These are phyloP conservation scores for Vireo griseus DNA, from an alignment of 2,797 vertebrate genomes.

Conservation along the genomic window DNA sequence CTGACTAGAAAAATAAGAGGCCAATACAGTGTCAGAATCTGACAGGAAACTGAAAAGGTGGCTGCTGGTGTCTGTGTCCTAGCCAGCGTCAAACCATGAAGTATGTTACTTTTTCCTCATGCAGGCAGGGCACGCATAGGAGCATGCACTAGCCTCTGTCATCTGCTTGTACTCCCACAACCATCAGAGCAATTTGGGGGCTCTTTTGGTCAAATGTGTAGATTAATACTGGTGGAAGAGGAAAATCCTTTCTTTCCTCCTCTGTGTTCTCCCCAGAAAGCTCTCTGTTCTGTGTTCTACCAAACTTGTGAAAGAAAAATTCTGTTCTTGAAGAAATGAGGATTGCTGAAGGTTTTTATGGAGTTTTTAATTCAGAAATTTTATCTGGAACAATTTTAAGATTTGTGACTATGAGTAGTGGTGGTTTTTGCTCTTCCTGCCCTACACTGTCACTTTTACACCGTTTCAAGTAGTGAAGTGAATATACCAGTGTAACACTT, in stretches of 20 bases:
- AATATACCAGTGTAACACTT: not conserved
- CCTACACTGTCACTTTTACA: not conserved
- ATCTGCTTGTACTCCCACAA: not conserved
- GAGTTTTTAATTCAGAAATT: not conserved
- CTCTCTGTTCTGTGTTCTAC: not conserved
- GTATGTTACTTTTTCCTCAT: not conserved
- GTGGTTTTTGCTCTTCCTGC: not conserved
- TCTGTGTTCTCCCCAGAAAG: not conserved
- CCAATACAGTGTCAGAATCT: not conserved
- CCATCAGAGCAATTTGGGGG: fast-evolving
- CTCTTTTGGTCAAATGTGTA: not conserved
- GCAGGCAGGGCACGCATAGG: not conserved
- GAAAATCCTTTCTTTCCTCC: not conserved
- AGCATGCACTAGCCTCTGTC: not conserved
- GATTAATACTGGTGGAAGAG: not conserved
- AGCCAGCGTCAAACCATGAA: not conserved
- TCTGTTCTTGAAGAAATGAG: not conserved
- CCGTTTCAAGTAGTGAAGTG: not conserved
- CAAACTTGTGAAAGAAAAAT: not conserved
- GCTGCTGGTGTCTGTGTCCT: not conserved
- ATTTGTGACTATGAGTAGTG: not conserved
- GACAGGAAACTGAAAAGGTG: not conserved
- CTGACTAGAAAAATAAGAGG: not conserved
- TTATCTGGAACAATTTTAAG: not conserved
- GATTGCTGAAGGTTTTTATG: not conserved